These are phyloP conservation scores for Carterocephalus palaemon DNA, from an alignment of 2,888 invertebrate species.

Conservation along the genomic window DNA sequence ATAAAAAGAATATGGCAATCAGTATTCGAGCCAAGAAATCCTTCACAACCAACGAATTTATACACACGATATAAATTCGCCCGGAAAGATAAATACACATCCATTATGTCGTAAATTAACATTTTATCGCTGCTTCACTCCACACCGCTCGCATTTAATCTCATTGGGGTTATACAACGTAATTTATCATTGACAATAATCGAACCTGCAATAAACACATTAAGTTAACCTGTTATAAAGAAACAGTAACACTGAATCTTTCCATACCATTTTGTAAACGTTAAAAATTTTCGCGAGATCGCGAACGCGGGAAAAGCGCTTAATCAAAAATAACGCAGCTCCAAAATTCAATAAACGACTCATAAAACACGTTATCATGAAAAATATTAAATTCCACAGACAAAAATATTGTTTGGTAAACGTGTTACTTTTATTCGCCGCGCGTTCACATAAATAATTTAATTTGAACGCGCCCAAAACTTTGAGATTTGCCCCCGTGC, in stretches of 20 bases:
- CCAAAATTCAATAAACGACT: conserved; percentile 66
- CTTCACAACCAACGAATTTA: conserved; percentile 2
- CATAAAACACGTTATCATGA: conserved; percentile 68
- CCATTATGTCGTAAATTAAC: conserved; percentile 22
- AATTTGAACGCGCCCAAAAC: conserved; percentile 17
- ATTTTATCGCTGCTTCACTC: conserved; percentile 21
- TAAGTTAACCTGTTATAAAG: too few species aligned
- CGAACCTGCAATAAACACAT: conserved; percentile 1
- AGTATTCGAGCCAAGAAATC: background rate
- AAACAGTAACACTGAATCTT: background rate
- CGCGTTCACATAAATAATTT: conserved; percentile 23
- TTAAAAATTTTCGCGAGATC: too few species aligned
- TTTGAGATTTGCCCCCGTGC: too few species aligned
- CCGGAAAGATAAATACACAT: conserved; percentile 16
- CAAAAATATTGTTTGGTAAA: conserved; percentile 43
- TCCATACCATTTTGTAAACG: conserved; percentile 16
- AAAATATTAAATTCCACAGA: conserved; percentile 72
- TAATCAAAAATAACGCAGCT: conserved; percentile 66
- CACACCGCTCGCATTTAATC: conserved; percentile 17
- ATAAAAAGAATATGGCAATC: too few species aligned
- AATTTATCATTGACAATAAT: conserved; percentile 23
- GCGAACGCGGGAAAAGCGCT: conserved; percentile 40
- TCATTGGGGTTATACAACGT: conserved; percentile 16
- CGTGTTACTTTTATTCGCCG: conserved; percentile 26
- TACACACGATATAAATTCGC: conserved; percentile 8